These are phyloP conservation scores for Brienomyrus longianalis DNA, from an alignment of 2,113 vertebrate genomes.

Conservation along the genomic window DNA sequence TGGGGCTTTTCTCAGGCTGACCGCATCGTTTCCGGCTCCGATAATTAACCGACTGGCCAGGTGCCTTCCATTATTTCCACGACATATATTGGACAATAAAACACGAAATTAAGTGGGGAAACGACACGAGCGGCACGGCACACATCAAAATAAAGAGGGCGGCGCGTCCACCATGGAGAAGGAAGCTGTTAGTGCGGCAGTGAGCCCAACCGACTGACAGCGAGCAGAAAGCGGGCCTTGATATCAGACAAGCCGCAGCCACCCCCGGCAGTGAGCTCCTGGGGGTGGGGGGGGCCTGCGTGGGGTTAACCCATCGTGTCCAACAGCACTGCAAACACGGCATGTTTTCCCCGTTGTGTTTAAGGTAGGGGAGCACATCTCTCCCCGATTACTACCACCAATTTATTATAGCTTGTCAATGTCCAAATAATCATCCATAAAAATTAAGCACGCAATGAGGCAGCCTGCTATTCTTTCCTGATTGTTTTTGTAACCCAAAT, in stretches of 20 bases:
- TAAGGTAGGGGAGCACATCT: neutral
- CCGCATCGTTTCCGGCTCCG: constrained; percentile 50
- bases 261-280: constrained; percentile 54
- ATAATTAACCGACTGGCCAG: constrained; percentile 45
- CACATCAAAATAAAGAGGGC: constrained; percentile 19
- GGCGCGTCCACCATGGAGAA: neutral
- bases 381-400: neutral
- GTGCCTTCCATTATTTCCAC: neutral
- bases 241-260: constrained; percentile 54
- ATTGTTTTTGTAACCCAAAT: neutral
- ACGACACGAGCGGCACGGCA: neutral
- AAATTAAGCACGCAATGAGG: constrained; percentile 18
- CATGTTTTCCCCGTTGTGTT: neutral
- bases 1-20: constrained; percentile 56
- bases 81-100: constrained; percentile 15
- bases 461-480: neutral
- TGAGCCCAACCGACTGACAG: constrained; percentile 22
- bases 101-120: constrained; percentile 2
- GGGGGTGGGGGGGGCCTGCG: constrained; percentile 37
- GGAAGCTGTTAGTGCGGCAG: constrained; percentile 47
- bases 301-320: constrained; percentile 31
- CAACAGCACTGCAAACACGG: neutral
- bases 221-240: constrained; percentile 47
- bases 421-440: neutral
- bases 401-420: neutral